Conservation (phyloP, 2,113 vertebrate genomes). For the Isurus oxyrinchus region DNA sequence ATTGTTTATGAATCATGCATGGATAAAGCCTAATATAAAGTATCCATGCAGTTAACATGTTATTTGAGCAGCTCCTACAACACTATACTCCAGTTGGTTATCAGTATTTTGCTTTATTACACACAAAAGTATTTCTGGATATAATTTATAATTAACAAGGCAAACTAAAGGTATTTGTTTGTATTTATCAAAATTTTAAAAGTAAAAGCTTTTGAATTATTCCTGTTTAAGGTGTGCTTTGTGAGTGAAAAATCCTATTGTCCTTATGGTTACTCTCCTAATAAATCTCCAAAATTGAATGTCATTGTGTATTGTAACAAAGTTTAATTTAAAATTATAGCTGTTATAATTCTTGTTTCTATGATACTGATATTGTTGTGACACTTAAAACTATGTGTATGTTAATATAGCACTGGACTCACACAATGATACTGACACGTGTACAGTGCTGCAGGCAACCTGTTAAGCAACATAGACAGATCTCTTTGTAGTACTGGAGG, state of each 20-base stretch:
- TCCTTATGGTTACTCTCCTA: no score
- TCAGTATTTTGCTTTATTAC: neutral
- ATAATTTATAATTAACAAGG: neutral
- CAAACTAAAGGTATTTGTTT: neutral
- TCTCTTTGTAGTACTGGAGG: neutral
- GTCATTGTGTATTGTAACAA: neutral
- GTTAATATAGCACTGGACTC: neutral
- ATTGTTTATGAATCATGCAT: no score
- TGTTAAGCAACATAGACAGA: neutral
- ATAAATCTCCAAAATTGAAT: no score
- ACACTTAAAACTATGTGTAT: neutral
- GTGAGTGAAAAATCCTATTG: neutral
- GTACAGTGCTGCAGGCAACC: neutral
- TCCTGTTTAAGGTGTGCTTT: neutral
- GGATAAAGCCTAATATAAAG: neutral
- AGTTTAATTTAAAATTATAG: neutral
- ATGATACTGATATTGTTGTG: neutral
- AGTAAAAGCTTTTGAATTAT: neutral
- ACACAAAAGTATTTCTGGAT: neutral
- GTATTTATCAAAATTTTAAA: neutral
- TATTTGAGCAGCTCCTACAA: neutral
- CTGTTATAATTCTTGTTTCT: neutral
- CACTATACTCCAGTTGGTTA: neutral
- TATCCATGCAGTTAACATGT: neutral
- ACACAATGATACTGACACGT: neutral